Evolutionary conservation across 92 coral and sea anemone genomes (phyloP).

Genomic region (Isaurus tuberculatus): DNA sequence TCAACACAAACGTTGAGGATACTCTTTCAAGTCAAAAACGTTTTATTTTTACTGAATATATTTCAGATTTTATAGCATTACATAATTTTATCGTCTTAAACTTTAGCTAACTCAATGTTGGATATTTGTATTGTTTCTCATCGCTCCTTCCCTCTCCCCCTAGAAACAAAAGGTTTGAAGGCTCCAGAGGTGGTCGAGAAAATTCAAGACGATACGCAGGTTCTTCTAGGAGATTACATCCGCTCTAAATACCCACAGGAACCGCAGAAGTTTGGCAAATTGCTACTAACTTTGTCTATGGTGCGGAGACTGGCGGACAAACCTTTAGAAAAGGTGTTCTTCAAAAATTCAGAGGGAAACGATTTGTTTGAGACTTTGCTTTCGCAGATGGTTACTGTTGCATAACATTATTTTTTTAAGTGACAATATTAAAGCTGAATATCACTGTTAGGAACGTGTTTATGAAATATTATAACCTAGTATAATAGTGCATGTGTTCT

Average conservation of each 20-base stretch:
- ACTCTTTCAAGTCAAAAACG: too few species aligned
- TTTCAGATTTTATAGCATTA: too few species aligned
- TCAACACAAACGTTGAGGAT: too few species aligned
- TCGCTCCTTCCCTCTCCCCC: not conserved
- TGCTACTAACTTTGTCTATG: constrained; percentile 77
- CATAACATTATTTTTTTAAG: constrained; percentile 7
- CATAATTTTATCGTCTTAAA: not conserved
- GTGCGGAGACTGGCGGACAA: constrained; percentile 87
- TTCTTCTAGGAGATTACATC: constrained; percentile 75
- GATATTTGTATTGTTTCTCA: not conserved
- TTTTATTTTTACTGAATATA: too few species aligned
- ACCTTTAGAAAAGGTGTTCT: constrained; percentile 89
- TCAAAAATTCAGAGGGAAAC: constrained; percentile 68
- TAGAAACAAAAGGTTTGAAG: constrained; percentile 94
- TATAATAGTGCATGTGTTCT: too few species aligned
- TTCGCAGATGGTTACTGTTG: constrained; percentile 72
- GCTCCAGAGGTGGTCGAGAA: constrained; percentile 83
- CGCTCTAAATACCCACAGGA: constrained; percentile 67
- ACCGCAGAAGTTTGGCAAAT: constrained; percentile 92
- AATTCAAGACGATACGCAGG: constrained; percentile 92
- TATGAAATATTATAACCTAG: too few species aligned
- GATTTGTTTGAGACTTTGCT: constrained; percentile 84
- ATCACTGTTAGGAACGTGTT: not conserved
- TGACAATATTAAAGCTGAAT: not conserved
- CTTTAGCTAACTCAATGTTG: not conserved